Percentiles rank a stretch among this genome's conserved stretches.
These are phyloP conservation scores for Sphyrna mokarran DNA, from an alignment of 2,113 vertebrate species.

Conservation along the genomic window DNA sequence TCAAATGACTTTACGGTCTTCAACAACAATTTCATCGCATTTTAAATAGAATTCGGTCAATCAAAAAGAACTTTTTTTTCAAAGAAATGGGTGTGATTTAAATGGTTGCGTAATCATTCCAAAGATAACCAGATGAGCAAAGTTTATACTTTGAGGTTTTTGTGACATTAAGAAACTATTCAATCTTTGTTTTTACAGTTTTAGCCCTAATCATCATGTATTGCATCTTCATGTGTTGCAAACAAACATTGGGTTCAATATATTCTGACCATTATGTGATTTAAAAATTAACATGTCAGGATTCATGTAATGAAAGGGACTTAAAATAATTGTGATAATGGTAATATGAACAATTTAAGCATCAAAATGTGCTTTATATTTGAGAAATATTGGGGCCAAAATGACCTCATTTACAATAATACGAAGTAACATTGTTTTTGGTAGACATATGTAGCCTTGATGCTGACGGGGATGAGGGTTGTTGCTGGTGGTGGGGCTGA, in stretches of 20 bases:
- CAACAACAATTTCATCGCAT: not conserved
- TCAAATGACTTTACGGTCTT: not conserved
- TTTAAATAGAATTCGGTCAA: not conserved
- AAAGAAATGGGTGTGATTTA: not conserved
- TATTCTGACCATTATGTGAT: not conserved
- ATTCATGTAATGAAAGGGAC: not conserved
- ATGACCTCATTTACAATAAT: not conserved
- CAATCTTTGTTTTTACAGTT: not conserved
- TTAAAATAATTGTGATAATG: not conserved
- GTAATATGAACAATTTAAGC: not conserved
- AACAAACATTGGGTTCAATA: not conserved
- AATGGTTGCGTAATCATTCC: not conserved
- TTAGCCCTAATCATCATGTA: not conserved
- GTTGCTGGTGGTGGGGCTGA: too few species aligned
- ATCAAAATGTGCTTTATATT: not conserved
- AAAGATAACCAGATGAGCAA: not conserved
- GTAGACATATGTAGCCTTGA: too few species aligned
- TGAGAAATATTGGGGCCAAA: not conserved
- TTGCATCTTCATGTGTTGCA: not conserved
- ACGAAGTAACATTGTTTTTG: too few species aligned
- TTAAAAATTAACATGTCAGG: not conserved
- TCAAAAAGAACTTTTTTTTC: not conserved
- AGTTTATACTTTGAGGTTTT: not conserved
- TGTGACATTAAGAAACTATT: not conserved
- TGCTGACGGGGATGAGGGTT: too few species aligned